A percentile compares a stretch with the other conserved stretches of the same genome.
Evolutionary conservation across 2,113 vertebrate genomes (phyloP).

Genomic region (Theristicus caerulescens): DNA sequence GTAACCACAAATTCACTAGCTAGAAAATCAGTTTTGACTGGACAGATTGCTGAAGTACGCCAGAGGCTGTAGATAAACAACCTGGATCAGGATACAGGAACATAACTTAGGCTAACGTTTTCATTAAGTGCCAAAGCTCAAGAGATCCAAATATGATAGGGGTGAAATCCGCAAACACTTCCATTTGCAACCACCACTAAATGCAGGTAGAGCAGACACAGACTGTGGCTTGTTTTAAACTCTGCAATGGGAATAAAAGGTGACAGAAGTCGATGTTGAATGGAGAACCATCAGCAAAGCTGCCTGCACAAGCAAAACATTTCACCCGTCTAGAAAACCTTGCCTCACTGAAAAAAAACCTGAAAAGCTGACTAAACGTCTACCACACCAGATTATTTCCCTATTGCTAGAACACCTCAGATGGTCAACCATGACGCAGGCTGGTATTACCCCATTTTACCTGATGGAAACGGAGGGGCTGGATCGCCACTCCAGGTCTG

Average conservation of each 20-base stretch:
- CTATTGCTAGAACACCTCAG: not conserved
- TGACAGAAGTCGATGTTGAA: fast-evolving
- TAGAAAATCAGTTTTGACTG: not conserved
- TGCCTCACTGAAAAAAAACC: too few species aligned
- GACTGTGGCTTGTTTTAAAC: not conserved
- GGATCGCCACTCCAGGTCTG: fast-evolving
- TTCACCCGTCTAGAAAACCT: not conserved
- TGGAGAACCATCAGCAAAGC: not conserved
- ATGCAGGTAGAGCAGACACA: not conserved
- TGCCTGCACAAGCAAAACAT: not conserved
- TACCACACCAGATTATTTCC: not conserved
- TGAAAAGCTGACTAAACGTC: not conserved
- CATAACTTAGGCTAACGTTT: fast-evolving
- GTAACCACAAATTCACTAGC: not conserved
- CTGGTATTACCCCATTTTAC: not conserved
- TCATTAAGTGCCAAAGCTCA: not conserved
- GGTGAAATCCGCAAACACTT: not conserved
- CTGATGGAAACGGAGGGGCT: not conserved
- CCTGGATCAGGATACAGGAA: not conserved
- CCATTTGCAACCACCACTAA: not conserved
- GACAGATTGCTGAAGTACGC: not conserved
- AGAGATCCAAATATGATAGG: not conserved
- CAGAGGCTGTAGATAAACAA: not conserved
- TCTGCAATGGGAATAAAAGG: not conserved
- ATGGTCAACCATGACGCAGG: not conserved